Evolutionary conservation across 2,888 invertebrate genomes (phyloP).

Genomic region (Nemotelus nigrinus): DNA sequence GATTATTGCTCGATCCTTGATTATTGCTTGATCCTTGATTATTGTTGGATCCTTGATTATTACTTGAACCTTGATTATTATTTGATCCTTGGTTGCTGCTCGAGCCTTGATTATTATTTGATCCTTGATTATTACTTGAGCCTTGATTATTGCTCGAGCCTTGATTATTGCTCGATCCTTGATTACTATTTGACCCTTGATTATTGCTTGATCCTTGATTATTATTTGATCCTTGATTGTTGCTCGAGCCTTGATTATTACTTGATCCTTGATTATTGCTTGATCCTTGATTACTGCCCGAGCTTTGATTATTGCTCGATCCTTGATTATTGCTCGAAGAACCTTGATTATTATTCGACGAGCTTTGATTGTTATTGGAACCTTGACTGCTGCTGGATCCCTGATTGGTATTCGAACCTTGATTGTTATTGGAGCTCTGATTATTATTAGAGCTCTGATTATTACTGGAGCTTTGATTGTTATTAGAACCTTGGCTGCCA

Average conservation of each 20-base stretch:
- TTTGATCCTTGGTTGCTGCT: conserved; percentile 50
- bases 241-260: conserved; percentile 45
- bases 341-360: conserved; percentile 45
- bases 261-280: conserved; percentile 48
- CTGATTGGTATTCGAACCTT: conserved; percentile 42
- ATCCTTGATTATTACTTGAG: conserved; percentile 50
- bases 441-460: conserved; percentile 45
- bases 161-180: conserved; percentile 45
- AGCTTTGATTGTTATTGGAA: conserved; percentile 51
- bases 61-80: conserved; percentile 45
- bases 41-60: conserved; percentile 41
- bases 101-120: conserved; percentile 43
- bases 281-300: conserved; percentile 46
- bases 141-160: conserved; percentile 45
- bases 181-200: conserved; percentile 48
- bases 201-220: conserved; percentile 45
- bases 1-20: conserved; percentile 49
- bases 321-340: conserved; percentile 39
- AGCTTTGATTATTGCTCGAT: conserved; percentile 31
- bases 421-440: conserved; percentile 48
- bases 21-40: conserved; percentile 49
- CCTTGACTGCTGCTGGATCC: conserved; percentile 49
- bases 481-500: conserved; percentile 45
- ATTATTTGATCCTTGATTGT: conserved; percentile 54
- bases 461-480: conserved; percentile 47